A percentile compares a stretch with the other conserved stretches of the same genome.
These are phyloP conservation scores for Gobiocypris rarus DNA, from an alignment of 2,113 vertebrate genomes.

Conservation along the genomic window DNA sequence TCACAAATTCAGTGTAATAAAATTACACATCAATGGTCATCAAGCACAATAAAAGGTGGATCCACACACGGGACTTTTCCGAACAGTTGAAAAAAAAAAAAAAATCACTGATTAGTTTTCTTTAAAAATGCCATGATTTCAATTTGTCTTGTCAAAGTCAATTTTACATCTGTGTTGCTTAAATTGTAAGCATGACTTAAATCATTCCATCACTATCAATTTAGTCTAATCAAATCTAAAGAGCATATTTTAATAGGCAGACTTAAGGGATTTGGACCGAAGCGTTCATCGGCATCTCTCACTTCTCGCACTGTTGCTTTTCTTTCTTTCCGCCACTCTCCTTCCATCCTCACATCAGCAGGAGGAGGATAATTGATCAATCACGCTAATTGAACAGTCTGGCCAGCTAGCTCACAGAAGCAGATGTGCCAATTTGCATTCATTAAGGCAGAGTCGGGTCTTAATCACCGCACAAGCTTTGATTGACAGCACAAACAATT, in stretches of 20 bases:
- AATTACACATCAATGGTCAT: background rate
- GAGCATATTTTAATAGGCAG: constrained; percentile 44
- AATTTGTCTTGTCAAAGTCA: constrained; percentile 31
- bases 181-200: constrained; percentile 36
- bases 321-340: constrained; percentile 27
- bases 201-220: constrained; percentile 47
- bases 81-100: background rate
- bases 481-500: constrained; percentile 78
- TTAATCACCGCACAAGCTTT: constrained; percentile 75
- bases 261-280: constrained; percentile 30
- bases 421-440: constrained; percentile 85
- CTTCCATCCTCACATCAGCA: constrained; percentile 53
- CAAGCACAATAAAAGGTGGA: background rate
- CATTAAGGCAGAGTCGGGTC: constrained; percentile 77
- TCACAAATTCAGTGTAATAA: background rate
- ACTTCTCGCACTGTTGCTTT: constrained; percentile 44
- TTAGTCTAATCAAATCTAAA: constrained; percentile 57
- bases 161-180: constrained; percentile 36
- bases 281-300: constrained; percentile 4
- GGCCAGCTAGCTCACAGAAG: constrained; percentile 78
- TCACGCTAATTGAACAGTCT: constrained; percentile 82
- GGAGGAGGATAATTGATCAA: constrained; percentile 81
- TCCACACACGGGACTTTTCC: background rate
- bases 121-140: constrained; percentile 26
- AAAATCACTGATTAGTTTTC: background rate